Base-by-base conservation (phyloP, 1,140 invertebrate species). In the Coenobita brevimanus region DNA sequence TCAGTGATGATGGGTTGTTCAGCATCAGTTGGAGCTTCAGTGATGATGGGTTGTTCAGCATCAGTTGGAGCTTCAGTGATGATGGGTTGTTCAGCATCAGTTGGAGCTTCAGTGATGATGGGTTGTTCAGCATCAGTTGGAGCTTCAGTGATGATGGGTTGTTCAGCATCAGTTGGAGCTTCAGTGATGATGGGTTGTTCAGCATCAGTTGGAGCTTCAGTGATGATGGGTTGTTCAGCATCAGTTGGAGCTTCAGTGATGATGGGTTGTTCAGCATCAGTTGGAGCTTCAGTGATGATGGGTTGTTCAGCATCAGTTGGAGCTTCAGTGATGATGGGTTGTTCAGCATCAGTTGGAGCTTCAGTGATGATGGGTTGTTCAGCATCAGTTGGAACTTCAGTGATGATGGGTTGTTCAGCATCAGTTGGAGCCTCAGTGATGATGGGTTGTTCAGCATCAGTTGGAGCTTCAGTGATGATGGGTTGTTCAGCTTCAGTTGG, bases 381-480 rank as follows among this genome's bases (percentile, higher is more conserved):
- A 57, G 8, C 46, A 54, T 21, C 36, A 0, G 54, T n/a, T 21
- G n/a, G 10, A 13, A 15, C 36, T 41, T 3, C 60, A 13, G 27
- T 38, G 1, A 30, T 17, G n/a, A n/a, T n/a, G 6, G 17, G 46
- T 50, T 50, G 17, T 38, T 38, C 57, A 33, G 0, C 13, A 38
- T 2, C 30, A 2, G 41, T 46, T 76, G 69, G 30, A 24, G 27
- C 15, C 38, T 10, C 27, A 80, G 33, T 54, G 24, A 54, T 38
- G 73, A 67, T 82, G 15, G 57, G 54, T n/a, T 30, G 50, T 10
- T 3, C 57, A 62, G 3, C n/a, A 36, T 6, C 82, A 75, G 82
- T 76, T 76, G 82, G 27, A 17, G 13, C 24, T 13, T 69, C n/a
- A 27, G 64, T 69, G 13, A 27, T 13, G 10, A 27, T 24, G n/a